These are phyloP conservation scores for Orthosia gothica DNA, from an alignment of 2,888 invertebrate species.

Conservation along the genomic window DNA sequence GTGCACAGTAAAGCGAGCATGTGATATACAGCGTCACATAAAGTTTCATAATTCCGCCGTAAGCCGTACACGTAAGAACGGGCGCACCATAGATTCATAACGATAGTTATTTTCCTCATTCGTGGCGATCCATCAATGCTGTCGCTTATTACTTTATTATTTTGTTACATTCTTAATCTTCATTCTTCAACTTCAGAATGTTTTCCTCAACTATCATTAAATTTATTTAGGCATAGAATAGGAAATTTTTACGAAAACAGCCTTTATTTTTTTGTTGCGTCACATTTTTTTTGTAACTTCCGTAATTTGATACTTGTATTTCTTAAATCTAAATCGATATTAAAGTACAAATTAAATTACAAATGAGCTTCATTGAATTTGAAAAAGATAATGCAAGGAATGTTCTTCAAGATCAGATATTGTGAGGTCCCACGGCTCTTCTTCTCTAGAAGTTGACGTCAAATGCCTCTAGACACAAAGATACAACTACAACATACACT, in stretches of 20 bases:
- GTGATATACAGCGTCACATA: constrained; percentile 12
- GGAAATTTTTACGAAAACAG: neutral
- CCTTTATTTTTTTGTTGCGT: neutral
- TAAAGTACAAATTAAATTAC: neutral
- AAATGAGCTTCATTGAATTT: neutral
- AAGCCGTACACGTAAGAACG: constrained; percentile 5
- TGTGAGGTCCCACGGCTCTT: neutral
- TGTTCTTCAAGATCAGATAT: neutral
- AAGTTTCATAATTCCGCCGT: constrained; percentile 28
- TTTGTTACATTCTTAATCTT: constrained; percentile 43
- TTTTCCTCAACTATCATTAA: constrained; percentile 28
- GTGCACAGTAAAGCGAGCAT: constrained; percentile 4
- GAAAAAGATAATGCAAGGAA: neutral
- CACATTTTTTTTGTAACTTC: neutral
- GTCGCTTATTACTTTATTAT: constrained; percentile 46
- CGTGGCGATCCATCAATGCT: constrained; percentile 38
- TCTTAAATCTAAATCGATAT: neutral
- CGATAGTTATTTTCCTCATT: constrained; percentile 42
- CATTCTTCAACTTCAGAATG: constrained; percentile 32
- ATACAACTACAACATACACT: constrained; percentile 6
- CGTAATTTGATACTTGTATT: too few relatives aligned
- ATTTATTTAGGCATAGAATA: constrained; percentile 3
- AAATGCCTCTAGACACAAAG: neutral
- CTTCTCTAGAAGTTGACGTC: neutral
- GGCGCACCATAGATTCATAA: constrained; percentile 32